Evolutionary conservation across 2,113 vertebrate genomes (phyloP), one percentile per base, ranked within the genome.

Genomic region (Myiozetetes cayanensis): DNA sequence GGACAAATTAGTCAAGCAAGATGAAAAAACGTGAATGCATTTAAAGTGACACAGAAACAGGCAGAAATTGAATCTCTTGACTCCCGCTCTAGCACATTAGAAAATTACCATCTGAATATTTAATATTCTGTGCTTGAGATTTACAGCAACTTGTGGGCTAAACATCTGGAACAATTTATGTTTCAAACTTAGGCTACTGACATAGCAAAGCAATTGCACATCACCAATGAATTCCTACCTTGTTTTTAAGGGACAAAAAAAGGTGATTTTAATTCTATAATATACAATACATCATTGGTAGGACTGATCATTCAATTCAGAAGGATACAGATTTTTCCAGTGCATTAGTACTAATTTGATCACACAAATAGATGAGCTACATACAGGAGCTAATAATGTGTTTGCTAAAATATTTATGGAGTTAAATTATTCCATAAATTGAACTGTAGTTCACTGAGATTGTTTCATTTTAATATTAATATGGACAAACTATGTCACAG

Each of bases 391-490:
- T 90, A 81, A 81, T 86, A 90, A 81, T 37, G 23, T n/a, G 1
- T 89, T 92, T 81, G 22, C 47, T 92, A 59, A 97, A 97, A 89
- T 92, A 97, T 92, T 94, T 93, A 94, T 89, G n/a, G 63, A 59
- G 27, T 63, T 44, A 78, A 94, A 94, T 85, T 90, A 88, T 94
- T 96, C 79, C 82, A 93, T 94, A 82, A 90, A 90, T 88, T 90
- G 85, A 63, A 77, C 56, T 33, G 30, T 61, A 88, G n/a, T 74
- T 90, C 67, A 77, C 22, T 25, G 24, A 90, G 33, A 93, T 91
- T 23, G 49, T 77, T 65, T 79, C 23, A 62, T 93, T 91, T 96
- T 94, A 86, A 88, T 95, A 95, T 93, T 96, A 83, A 94, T 86
- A 81, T 55, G 39, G 76, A 90, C 67, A 86, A 90, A 80, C 39